Evolutionary conservation across 2,113 vertebrate species (phyloP), one percentile per base, ranked within the genome.

Genomic region (Urocynchramus pylzowi): DNA sequence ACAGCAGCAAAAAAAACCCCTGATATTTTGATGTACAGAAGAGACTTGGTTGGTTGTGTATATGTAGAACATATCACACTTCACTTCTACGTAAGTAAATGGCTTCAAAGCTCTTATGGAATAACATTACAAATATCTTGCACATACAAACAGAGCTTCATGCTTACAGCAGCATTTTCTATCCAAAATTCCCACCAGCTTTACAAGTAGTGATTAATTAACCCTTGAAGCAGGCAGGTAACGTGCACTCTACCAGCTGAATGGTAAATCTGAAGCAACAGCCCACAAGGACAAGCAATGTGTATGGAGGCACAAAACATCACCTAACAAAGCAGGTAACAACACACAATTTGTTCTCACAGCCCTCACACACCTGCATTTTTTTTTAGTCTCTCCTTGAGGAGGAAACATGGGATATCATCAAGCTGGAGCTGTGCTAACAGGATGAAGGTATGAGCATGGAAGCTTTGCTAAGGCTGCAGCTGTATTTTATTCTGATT

Each of bases 1-100:
- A 45, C 4, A 91, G 8, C 11, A 75, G 26, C 9, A n/a, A 57
- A 78, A 67, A 64, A 5, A 1, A n/a, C n/a, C n/a, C 0, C 3
- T 12, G 16, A 6, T 49, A 26, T 70, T 73, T 76, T 61, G 39
- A 45, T 18, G 18, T 0, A 27, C 9, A 71, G 31, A 57, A 44
- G 21, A 77, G 10, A 18, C 17, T 21, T 39, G 15, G 18, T 22
- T 69, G 24, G 11, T 49, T 80, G 16, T 41, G 26, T 24, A 7
- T 2, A 18, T 0, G 1, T 6, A 47, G 39, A 90, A 80, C 19
- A 45, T 27, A n/a, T 4, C 11, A 77, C 14, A 30, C 18, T 56
- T 85, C 45, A 49, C n/a, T 69, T 65, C 35, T 50, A 9, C 47
- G 8, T 26, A 45, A 78, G 14, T 17, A 42, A 74, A 45, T 45